Conservation (phyloP, 2,797 vertebrate species). For the Sardinella longiceps region DNA sequence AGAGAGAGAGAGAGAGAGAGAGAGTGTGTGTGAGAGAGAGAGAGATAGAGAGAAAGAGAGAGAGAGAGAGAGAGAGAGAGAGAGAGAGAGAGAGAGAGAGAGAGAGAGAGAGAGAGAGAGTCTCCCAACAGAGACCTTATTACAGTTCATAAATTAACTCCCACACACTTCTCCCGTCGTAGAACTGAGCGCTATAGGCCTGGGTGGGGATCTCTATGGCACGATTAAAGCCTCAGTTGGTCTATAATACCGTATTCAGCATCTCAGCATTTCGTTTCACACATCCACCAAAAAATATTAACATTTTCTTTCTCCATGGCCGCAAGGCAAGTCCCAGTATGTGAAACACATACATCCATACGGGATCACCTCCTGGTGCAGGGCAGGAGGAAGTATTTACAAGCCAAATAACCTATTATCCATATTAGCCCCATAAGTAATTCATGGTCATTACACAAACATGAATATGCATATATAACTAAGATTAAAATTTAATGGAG, state of each 20-base stretch:
- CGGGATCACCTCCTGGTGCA: background rate
- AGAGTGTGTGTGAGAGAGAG: too few species aligned
- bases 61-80: background rate
- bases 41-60: background rate
- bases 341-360: background rate
- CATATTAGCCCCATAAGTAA: conserved; percentile 57
- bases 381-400: background rate
- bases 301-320: background rate
- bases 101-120: background rate
- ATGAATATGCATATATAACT: conserved; percentile 12
- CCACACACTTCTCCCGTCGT: conserved; percentile 46
- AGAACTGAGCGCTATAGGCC: background rate
- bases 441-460: conserved; percentile 46
- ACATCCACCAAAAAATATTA: background rate
- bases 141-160: conserved; percentile 69
- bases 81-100: background rate
- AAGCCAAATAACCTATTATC: conserved; percentile 32
- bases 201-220: background rate
- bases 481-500: conserved; percentile 9
- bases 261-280: background rate
- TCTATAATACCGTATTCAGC: background rate
- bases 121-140: conserved; percentile 54
- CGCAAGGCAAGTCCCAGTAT: background rate
- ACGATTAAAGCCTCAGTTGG: background rate
- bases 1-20: background rate